Conservation (phyloP, 2,113 vertebrate genomes). For the Pachyramphus minor region DNA sequence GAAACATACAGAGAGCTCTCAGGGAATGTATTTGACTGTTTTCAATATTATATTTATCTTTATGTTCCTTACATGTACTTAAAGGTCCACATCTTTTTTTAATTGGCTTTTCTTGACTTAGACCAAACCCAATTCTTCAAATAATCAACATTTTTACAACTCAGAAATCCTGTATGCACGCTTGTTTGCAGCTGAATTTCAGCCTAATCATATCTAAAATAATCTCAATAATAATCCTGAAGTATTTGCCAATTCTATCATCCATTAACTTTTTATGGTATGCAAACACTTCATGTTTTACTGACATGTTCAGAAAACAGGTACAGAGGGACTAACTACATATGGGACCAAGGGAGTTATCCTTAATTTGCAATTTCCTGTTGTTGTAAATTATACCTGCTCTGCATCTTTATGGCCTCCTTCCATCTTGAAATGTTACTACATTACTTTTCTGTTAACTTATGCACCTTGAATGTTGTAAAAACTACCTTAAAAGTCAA, state of each 20-base stretch:
- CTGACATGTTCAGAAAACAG: background rate
- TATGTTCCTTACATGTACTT: background rate
- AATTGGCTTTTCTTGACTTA: background rate
- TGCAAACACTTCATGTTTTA: background rate
- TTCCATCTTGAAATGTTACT: constrained; percentile 64
- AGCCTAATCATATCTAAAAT: background rate
- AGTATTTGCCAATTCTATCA: background rate
- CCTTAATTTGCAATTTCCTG: constrained; percentile 51
- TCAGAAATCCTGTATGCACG: background rate
- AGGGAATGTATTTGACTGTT: background rate
- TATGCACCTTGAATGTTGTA: constrained; percentile 63
- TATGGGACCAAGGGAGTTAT: background rate
- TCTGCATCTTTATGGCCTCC: constrained; percentile 55
- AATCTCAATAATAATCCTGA: background rate
- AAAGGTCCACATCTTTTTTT: background rate
- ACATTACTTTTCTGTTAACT: constrained; percentile 61
- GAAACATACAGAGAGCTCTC: background rate
- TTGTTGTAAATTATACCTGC: constrained; percentile 50
- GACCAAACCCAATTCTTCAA: background rate
- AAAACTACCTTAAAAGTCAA: constrained; percentile 69
- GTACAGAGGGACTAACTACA: background rate
- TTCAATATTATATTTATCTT: background rate
- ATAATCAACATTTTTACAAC: background rate
- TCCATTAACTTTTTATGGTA: constrained; percentile 18
- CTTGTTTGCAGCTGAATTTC: background rate